phyloP scores from a whole-genome alignment of 2,113 vertebrate species.

The Gracilinanus agilis region DNA sequence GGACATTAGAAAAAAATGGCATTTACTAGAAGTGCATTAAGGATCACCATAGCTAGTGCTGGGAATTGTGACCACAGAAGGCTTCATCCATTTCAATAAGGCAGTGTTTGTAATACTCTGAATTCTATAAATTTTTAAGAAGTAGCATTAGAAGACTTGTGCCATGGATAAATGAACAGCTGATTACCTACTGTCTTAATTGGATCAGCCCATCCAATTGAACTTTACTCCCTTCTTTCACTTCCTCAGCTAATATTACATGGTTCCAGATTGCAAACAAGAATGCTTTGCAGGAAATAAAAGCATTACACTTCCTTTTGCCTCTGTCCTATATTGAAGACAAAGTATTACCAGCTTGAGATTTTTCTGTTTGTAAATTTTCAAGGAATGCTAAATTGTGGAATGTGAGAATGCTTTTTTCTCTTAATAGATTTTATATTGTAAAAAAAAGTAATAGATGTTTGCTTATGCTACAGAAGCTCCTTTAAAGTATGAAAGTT shows the following conservation, averaged over 20 bases:
- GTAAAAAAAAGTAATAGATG: background rate
- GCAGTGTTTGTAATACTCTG: background rate
- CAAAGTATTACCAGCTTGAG: background rate
- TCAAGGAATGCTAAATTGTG: background rate
- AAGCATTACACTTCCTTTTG: background rate
- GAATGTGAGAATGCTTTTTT: background rate
- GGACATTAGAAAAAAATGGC: background rate
- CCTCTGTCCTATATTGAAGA: background rate
- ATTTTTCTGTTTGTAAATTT: background rate
- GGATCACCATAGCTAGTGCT: background rate
- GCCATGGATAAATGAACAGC: background rate
- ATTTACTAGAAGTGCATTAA: background rate
- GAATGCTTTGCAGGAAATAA: background rate
- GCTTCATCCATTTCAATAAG: background rate
- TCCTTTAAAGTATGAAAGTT: background rate
- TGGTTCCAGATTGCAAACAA: background rate
- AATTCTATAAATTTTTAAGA: background rate
- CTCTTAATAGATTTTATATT: background rate
- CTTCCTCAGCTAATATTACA: background rate
- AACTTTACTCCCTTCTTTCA: background rate
- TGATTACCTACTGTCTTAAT: background rate
- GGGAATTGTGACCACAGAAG: background rate
- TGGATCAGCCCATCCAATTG: background rate
- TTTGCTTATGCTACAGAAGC: background rate
- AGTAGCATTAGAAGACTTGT: background rate